Conservation (phyloP, 2,797 vertebrate species). For the Micrastur ruficollis region DNA sequence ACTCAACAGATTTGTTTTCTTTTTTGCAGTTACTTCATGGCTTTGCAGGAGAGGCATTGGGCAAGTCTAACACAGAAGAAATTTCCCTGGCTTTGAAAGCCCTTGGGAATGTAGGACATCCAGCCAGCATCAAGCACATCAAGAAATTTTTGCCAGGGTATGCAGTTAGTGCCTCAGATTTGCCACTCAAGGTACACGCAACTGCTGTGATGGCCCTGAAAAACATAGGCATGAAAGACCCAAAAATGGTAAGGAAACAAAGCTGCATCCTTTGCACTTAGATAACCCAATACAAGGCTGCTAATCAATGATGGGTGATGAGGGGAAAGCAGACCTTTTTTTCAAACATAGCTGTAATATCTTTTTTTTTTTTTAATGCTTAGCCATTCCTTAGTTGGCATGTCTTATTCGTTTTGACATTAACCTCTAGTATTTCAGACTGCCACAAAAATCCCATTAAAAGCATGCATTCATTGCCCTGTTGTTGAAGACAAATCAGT, state of each 20-base stretch:
- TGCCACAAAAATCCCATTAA: not conserved
- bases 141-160: slow-evolving; percentile 66
- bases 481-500: not conserved
- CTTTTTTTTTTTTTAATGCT: not conserved
- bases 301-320: not conserved
- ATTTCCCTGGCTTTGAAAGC: slow-evolving; percentile 67
- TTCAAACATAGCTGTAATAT: not conserved
- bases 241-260: slow-evolving; percentile 56
- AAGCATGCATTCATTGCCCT: not conserved
- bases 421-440: not conserved
- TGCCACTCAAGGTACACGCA: not conserved
- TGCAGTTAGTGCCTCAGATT: slow-evolving; percentile 11
- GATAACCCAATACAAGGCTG: not conserved
- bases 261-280: not conserved
- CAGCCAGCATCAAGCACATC: slow-evolving; percentile 65
- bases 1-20: slow-evolving; percentile 1
- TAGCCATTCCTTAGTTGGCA: not conserved
- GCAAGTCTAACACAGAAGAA: slow-evolving; percentile 48
- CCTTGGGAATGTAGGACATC: slow-evolving; percentile 69
- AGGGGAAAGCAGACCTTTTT: not conserved
- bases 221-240: slow-evolving; percentile 60
- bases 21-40: slow-evolving; percentile 65
- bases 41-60: slow-evolving; percentile 57
- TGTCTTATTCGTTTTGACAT: not conserved
- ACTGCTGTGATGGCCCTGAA: slow-evolving; percentile 64